Evolutionary conservation across 2,797 vertebrate species (phyloP), one percentile per base, ranked within the genome.

Genomic region (Siniperca obscura): DNA sequence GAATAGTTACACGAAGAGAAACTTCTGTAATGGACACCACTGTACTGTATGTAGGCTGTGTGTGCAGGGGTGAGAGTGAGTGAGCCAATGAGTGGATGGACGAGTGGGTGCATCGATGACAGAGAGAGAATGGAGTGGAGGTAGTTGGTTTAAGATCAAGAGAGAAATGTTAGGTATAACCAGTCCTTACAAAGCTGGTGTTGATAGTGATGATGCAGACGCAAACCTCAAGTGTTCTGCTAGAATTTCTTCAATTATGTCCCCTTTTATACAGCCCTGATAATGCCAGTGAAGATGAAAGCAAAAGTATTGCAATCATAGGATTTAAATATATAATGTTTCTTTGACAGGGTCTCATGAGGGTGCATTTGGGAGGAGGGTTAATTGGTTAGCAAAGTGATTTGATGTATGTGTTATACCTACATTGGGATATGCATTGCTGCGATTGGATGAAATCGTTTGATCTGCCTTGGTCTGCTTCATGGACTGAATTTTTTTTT

Each of bases 391-490:
- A 21, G 21, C 36, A 74, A 82, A 70, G 71, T 53, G 25, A 53
- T 74, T 78, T 80, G 59, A 84, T 84, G 67, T 78, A 69, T 75
- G 83, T 70, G 70, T 82, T 64, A 38, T 70, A 69, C 36, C 74
- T 60, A 64, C 64, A 68, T 19, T 68, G 76, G 66, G 55, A 81
- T 78, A 66, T 83, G 73, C 81, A 84, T 91, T 71, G 60, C 61
- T 5, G 11, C 5, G 38, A 70, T 44, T 70, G 60, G 36, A 76
- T 81, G 52, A 72, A 81, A 53, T 70, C 0, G 21, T 86, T 80
- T 80, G 73, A 84, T 88, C 78, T 85, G 84, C 84, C 70, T 90
- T 83, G 59, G 56, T 82, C 84, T 83, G 80, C 78, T 86, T 85
- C 67, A 70, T 86, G 69, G 64, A 85, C 46, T 56, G 59, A 86